These are phyloP conservation scores for Ailurus styani DNA, from an alignment of 2,113 vertebrate species.

Conservation along the genomic window DNA sequence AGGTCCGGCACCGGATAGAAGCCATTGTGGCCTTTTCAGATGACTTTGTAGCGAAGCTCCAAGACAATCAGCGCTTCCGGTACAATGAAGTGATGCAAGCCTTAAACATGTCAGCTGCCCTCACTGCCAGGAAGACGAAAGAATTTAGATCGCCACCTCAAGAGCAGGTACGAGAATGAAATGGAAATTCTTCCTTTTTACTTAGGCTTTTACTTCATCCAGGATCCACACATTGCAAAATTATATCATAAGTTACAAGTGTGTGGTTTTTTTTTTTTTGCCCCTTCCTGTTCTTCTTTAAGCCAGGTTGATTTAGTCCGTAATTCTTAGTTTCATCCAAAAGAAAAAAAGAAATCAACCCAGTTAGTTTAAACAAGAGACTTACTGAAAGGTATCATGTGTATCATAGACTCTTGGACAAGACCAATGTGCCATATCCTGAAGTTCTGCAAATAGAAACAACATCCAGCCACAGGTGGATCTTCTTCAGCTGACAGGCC, in stretches of 20 bases:
- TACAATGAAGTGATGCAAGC: conserved; percentile 99
- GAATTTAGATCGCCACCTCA: conserved; percentile 97
- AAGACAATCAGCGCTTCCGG: conserved; percentile 95
- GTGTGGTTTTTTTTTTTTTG: not conserved
- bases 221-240: not conserved
- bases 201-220: not conserved
- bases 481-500: accelerated
- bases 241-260: not conserved
- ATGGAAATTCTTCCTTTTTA: not conserved
- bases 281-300: not conserved
- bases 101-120: conserved; percentile 96
- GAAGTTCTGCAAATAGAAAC: not conserved
- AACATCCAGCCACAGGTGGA: not conserved
- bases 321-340: not conserved
- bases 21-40: conserved; percentile 97
- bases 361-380: not conserved
- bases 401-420: not conserved
- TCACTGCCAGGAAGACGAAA: conserved; percentile 96
- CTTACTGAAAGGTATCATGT: not conserved
- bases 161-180: conserved; percentile 88
- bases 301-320: not conserved
- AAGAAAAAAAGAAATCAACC: not conserved
- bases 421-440: not conserved
- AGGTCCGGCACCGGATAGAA: conserved; percentile 95
- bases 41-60: conserved; percentile 94